Evolutionary conservation across 2,113 vertebrate genomes (phyloP), one percentile per base, ranked within the genome.

Genomic region (Picathartes gymnocephalus): DNA sequence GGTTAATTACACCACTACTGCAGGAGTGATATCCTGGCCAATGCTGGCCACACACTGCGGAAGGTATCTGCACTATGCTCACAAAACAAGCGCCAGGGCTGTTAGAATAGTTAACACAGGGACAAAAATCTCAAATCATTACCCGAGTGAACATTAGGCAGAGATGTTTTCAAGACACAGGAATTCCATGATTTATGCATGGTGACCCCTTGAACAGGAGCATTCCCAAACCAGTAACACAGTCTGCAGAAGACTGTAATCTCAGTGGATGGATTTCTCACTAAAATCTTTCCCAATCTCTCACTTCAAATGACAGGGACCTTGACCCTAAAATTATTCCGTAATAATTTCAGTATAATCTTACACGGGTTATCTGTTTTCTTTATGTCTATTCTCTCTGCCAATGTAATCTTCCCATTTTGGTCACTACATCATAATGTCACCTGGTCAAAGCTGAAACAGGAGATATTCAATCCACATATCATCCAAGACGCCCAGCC

Each of bases 21-120:
- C 65, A 35, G 33, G 23, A 70, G 4, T 4, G 51, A 45, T 17
- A 62, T 25, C 88, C 79, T 22, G 39, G 54, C 71, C 74, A 53
- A 14, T 0, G 0, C 7, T 1, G 42, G 74, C 48, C 60, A 74
- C 51, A 6, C 19, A 6, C 1, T 5, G 10, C 6, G 4, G 42
- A 45, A 85, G 42, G 54, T 6, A 53, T 81, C 68, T 61, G 25
- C 50, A 48, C 14, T 9, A 45, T 4, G n/a, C 22, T 31, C 60
- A 22, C 35, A 73, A 25, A 25, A 56, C 4, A 37, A 33, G 31
- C 22, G 50, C 42, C 44, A 47, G 33, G 12, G 25, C 33, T 79
- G 39, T 16, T 7, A 48, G 15, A 56, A 25, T 5, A 61, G 23
- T 22, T 39, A 42, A 45, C 27, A 11, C 24, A 86, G 20, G 7